Percentiles rank a stretch among this genome's conserved stretches.
Evolutionary conservation across 1,140 invertebrate species (phyloP).

Genomic region (Cheumatopsyche charites): DNA sequence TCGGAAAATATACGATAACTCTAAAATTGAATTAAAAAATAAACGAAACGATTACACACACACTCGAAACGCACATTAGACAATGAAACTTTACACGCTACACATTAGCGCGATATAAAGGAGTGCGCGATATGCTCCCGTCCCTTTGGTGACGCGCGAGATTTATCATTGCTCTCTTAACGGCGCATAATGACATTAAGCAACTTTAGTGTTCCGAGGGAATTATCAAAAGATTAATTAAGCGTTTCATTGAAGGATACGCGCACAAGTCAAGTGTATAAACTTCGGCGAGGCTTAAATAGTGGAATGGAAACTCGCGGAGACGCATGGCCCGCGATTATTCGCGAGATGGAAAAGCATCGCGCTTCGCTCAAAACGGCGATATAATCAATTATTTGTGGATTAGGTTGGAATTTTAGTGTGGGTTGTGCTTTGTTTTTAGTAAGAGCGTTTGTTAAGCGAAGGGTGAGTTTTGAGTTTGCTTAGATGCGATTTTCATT

Average conservation of each 20-base stretch:
- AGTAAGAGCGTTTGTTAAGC: neutral
- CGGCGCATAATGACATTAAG: slow-evolving; percentile 35
- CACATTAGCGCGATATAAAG: no score
- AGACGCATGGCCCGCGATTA: slow-evolving; percentile 9
- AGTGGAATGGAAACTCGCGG: slow-evolving; percentile 29
- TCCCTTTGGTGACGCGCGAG: slow-evolving; percentile 12
- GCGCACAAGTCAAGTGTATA: slow-evolving; percentile 31
- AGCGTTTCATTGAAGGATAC: slow-evolving; percentile 36
- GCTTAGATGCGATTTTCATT: no score
- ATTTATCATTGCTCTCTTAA: slow-evolving; percentile 35
- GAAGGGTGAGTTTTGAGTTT: no score
- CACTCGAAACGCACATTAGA: no score
- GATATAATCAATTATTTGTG: no score
- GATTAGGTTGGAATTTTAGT: no score
- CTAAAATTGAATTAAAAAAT: no score
- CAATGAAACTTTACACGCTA: no score
- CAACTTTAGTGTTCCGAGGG: slow-evolving; percentile 35
- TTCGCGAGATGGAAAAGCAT: neutral
- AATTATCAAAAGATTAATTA: slow-evolving; percentile 41
- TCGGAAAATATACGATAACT: no score
- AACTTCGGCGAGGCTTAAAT: slow-evolving; percentile 32
- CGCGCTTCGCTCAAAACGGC: no score
- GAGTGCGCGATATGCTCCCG: no score
- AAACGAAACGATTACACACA: no score
- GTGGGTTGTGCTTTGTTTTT: neutral